A percentile compares a stretch with the other conserved stretches of the same genome.
phyloP scores from a whole-genome alignment of 2,888 invertebrate genomes.

The Temnothorax rugatulus region DNA sequence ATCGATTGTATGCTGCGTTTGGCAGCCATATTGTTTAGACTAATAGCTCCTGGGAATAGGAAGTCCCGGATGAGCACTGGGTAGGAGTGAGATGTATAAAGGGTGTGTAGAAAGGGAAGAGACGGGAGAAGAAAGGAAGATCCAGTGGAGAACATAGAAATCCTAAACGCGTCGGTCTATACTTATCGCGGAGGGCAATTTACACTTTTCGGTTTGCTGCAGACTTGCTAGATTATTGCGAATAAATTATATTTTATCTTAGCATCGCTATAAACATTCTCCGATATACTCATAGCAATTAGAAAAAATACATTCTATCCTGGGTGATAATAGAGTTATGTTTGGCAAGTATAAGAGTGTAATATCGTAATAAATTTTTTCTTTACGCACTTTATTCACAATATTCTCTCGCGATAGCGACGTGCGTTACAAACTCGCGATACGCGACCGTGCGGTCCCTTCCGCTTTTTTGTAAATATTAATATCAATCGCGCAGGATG shows the following conservation, averaged over 20 bases:
- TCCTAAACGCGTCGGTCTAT: constrained; percentile 68
- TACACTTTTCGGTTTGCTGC: constrained; percentile 79
- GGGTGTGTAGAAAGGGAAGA: constrained; percentile 53
- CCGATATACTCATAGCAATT: not conserved
- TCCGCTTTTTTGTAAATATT: constrained; percentile 70
- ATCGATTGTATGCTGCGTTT: constrained; percentile 85
- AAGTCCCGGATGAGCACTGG: constrained; percentile 73
- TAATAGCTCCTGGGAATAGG: constrained; percentile 84
- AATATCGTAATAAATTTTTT: constrained; percentile 9
- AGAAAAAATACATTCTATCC: not conserved
- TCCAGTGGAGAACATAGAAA: constrained; percentile 65
- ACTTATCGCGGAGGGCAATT: constrained; percentile 77
- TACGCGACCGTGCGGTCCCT: constrained; percentile 52
- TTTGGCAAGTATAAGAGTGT: not conserved
- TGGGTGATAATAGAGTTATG: not conserved
- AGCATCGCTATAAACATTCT: not conserved
- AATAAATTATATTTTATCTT: constrained; percentile 48
- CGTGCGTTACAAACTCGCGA: constrained; percentile 16
- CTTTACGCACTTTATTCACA: not conserved
- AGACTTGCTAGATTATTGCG: constrained; percentile 51
- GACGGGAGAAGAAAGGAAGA: constrained; percentile 61
- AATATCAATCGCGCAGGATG: constrained; percentile 75
- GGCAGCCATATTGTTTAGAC: constrained; percentile 85
- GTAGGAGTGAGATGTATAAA: constrained; percentile 67
- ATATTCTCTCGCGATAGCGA: not conserved